phyloP scores from a whole-genome alignment of 2,797 vertebrate genomes.

The Acropternis orthonyx region DNA sequence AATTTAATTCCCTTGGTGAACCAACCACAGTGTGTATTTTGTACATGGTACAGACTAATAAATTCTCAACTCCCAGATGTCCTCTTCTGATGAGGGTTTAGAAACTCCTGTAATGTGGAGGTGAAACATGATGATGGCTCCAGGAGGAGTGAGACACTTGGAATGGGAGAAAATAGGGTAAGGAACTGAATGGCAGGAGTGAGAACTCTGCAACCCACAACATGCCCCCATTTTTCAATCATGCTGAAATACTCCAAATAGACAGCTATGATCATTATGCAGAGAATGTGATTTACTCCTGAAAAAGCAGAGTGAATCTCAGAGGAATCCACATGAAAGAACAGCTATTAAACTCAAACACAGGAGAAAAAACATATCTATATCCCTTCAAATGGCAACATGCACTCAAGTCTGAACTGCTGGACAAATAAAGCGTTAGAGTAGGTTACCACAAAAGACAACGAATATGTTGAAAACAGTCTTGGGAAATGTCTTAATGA shows the following conservation, averaged over 20 bases:
- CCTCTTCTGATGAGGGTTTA: neutral
- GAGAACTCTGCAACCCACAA: neutral
- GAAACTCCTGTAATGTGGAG: neutral
- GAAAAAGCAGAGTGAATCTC: constrained; percentile 14
- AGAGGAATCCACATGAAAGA: constrained; percentile 22
- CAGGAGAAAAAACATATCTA: neutral
- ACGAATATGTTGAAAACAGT: neutral
- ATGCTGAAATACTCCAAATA: neutral
- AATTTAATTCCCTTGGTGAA: neutral
- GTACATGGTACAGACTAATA: neutral
- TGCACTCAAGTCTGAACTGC: neutral
- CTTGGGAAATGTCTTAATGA: neutral
- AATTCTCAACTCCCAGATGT: neutral
- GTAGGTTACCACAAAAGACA: neutral
- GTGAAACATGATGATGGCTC: neutral
- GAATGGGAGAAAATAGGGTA: neutral
- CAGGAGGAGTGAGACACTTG: neutral
- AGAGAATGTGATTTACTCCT: constrained; percentile 5
- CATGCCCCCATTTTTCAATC: neutral
- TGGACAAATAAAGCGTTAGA: constrained; percentile 4
- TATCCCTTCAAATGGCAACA: neutral
- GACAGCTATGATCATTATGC: neutral
- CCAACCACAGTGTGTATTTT: neutral
- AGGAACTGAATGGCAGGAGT: neutral
- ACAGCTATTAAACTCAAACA: neutral